Conservation (phyloP, 1,140 invertebrate genomes). For the Drosophila pseudoananassae region DNA sequence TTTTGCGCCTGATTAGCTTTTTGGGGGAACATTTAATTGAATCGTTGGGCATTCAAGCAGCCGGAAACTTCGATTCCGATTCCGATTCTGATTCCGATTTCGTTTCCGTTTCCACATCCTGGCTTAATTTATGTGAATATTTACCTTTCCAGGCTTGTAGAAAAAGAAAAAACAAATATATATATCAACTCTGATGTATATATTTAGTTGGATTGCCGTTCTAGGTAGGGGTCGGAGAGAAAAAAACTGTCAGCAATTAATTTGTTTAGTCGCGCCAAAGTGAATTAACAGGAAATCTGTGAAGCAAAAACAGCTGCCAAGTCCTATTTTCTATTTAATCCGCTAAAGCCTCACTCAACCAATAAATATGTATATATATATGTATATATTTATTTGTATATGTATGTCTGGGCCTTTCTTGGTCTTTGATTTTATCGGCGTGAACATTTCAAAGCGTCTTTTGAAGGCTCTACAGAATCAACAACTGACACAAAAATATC, state of each 20-base stretch:
- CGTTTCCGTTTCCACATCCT: background rate
- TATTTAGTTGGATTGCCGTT: too few species aligned
- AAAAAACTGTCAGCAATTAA: constrained; percentile 76
- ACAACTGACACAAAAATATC: background rate
- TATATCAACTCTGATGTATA: background rate
- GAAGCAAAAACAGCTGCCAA: constrained; percentile 29
- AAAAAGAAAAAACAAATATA: constrained; percentile 5
- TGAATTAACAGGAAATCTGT: constrained; percentile 67
- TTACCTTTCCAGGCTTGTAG: background rate
- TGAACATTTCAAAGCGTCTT: constrained; percentile 61
- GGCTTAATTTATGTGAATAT: constrained; percentile 72
- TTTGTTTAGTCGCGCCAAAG: constrained; percentile 67
- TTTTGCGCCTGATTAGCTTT: constrained; percentile 33
- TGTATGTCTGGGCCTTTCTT: constrained; percentile 2
- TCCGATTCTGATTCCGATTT: background rate
- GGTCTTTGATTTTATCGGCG: constrained; percentile 60
- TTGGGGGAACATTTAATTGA: constrained; percentile 36
- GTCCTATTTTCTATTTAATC: background rate
- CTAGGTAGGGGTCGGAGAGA: too few species aligned
- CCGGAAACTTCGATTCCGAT: constrained; percentile 21
- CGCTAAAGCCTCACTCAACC: background rate
- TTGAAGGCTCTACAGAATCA: constrained; percentile 17
- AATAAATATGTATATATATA: background rate
- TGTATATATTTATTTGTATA: background rate
- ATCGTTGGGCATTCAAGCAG: constrained; percentile 51